Conservation (phyloP, 2,797 vertebrate genomes). For the Prionace glauca region DNA sequence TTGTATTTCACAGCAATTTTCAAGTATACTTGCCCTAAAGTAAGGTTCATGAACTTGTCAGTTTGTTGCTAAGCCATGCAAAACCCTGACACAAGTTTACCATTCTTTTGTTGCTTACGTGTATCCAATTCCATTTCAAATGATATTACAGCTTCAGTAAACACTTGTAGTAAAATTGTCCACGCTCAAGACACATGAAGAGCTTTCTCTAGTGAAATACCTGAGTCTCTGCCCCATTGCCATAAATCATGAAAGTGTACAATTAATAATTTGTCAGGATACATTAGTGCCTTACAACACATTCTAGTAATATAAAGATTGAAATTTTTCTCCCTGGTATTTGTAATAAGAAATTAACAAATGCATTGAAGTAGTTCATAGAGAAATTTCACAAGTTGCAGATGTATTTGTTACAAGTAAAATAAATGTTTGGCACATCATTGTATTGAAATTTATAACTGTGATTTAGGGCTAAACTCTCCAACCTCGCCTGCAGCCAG, state of each 20-base stretch:
- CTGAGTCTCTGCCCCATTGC: not conserved
- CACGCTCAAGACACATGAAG: not conserved
- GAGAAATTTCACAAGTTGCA: not conserved
- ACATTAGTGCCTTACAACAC: not conserved
- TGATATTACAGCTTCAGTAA: not conserved
- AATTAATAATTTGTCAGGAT: not conserved
- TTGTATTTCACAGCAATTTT: not conserved
- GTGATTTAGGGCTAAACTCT: not conserved
- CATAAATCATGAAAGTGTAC: not conserved
- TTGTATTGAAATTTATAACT: not conserved
- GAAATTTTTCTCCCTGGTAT: not conserved
- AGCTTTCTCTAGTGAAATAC: not conserved
- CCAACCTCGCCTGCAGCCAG: no score
- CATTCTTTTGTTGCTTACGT: not conserved
- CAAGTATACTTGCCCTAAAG: not conserved
- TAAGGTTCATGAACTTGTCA: no score
- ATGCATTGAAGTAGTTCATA: not conserved
- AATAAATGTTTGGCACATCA: not conserved
- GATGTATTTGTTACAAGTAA: not conserved
- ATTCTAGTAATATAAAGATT: not conserved
- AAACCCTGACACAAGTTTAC: not conserved
- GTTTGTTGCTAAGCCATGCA: not conserved
- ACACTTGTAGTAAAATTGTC: not conserved
- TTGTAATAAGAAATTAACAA: not conserved
- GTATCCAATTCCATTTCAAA: not conserved